Conservation (phyloP, 2,888 invertebrate genomes). For the Scaptomyza parva region DNA sequence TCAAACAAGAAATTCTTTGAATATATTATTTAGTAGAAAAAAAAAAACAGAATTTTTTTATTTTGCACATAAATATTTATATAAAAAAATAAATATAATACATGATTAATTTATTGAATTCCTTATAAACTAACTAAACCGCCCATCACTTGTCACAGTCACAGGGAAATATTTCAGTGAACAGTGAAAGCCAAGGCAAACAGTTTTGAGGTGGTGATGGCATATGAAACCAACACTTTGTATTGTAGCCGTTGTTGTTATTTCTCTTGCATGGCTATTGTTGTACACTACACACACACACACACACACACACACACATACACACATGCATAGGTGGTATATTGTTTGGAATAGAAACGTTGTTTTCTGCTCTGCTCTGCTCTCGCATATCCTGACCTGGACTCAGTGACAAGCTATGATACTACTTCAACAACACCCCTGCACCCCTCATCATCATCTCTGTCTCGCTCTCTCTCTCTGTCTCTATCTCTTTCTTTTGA, state of each 20-base stretch:
- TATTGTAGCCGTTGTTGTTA: background rate
- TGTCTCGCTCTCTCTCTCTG: background rate
- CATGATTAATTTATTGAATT: background rate
- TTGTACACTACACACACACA: slow-evolving; percentile 25
- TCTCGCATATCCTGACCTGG: slow-evolving; percentile 15
- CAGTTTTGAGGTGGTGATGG: slow-evolving; percentile 32
- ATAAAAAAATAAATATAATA: no score
- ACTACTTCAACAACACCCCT: background rate
- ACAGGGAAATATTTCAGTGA: background rate
- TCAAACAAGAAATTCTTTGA: no score
- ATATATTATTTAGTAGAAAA: no score
- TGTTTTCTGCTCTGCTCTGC: slow-evolving; percentile 37
- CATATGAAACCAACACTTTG: slow-evolving; percentile 43
- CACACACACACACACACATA: no score
- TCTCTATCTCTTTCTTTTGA: background rate
- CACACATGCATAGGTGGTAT: background rate
- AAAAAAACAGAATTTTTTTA: no score
- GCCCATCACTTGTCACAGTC: background rate
- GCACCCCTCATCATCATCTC: background rate
- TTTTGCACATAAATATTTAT: no score
- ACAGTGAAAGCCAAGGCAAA: slow-evolving; percentile 24
- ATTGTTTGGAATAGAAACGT: slow-evolving; percentile 60
- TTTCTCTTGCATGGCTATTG: slow-evolving; percentile 32
- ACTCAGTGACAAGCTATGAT: slow-evolving; percentile 7
- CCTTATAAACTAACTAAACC: slow-evolving; percentile 18